Base-by-base conservation (phyloP, 2,113 vertebrate genomes). In the Propithecus coquereli region DNA sequence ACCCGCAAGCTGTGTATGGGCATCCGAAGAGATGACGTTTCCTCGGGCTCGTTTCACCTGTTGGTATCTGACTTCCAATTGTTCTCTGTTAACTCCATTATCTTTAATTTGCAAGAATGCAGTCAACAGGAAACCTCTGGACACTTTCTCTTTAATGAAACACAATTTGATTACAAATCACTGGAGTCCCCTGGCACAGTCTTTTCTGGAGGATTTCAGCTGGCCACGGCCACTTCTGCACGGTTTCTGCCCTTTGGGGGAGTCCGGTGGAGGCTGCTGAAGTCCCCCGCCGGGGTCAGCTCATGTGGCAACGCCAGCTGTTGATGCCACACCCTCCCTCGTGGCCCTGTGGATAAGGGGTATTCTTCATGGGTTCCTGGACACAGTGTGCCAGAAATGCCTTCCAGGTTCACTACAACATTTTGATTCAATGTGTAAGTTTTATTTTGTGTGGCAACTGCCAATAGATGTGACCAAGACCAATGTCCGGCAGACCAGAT, bases 111-210 rank as follows among this genome's bases (percentile, higher is more conserved):
- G 86, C 63, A 94, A 86, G 95, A 94, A 93, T 0, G 52, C 37
- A 77, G 95, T 88, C 93, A 61, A 74, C 70, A 74, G 91, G 94
- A 97, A 97, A 80, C 91, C 96, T 91, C 96, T 95, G 86, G 85
- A 76, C 17, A 91, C 65, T 92, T 94, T 93, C 89, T 95, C 74
- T 97, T 97, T 97, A 97, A 97, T 96, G 96, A 97, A 97, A 96
- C 94, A 95, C 91, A 90, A 95, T 97, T 94, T 97, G 97, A 97
- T 98, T 97, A 97, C 96, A 96, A 95, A 91, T 95, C 91, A 94
- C 87, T 82, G 87, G 88, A 79, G 77, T 94, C n/a, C 79, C 74
- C 79, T 8, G 22, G 93, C 0, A 22, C 63, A 84, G 96, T 13
- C 73, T 91, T 96, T 96, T 70, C 73, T 95, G 93, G 93, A 97